Base-by-base conservation (phyloP, 1,140 invertebrate genomes). In the Scaptomyza hsui region DNA sequence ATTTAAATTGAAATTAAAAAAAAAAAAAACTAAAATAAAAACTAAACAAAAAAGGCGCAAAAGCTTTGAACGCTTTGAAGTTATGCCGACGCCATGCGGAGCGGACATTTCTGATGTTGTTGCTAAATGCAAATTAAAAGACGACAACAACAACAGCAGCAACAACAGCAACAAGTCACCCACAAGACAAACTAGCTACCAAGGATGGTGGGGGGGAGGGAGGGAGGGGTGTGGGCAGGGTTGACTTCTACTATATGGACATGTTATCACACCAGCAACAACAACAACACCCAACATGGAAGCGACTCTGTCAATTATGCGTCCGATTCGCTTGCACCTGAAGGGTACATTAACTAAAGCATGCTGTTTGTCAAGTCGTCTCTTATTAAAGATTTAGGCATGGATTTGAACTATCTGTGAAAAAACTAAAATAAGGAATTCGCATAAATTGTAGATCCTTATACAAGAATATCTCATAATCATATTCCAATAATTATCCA, bases 91-190 rank as follows among this genome's bases (percentile, higher is more conserved):
- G 55, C 81, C 73, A 86, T 86, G 85, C 70, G 61, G 49, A 86
- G 76, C 59, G 57, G 68, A 80, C 68, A 65, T 76, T 81, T 41
- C 42, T 41, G 59, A 35, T 24, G 13, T 42, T 48, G 44, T 73
- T 76, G 82, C 63, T 82, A 69, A 78, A 86, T 86, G 82, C 81
- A 86, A 86, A 86, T 86, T 78, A 78, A 80, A 73, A 78, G 67
- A 67, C 70, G 61, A 63, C 55, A 60, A 32, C 47, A 68, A 55
- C 42, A 64, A 63, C 18, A n/a, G n/a, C n/a, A n/a, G n/a, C 55
- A 60, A 32, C 47, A 68, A 55, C 42, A 64, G 61, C 18, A 72
- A 60, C 49, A 59, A 59, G 18, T 64, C 68, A 71, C 68, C 68
- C 68, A 65, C 68, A 65, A 70, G 55, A 67, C 52, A 2, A 44